Conservation (phyloP, 23 tunicate genomes). For the Botrylloides violaceus region DNA sequence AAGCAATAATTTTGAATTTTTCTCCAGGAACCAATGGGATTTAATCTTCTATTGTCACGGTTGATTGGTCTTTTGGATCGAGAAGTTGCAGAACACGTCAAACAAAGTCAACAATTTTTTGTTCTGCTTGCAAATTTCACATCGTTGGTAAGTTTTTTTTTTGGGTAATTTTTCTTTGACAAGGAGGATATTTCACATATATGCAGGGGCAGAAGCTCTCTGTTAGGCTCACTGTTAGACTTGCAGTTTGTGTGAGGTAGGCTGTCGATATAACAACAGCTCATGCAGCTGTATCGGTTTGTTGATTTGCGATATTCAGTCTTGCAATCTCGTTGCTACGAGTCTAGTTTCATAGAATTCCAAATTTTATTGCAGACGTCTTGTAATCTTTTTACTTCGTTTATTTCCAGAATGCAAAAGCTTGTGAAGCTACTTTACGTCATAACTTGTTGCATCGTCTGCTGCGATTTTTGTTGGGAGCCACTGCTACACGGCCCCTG, state of each 20-base stretch:
- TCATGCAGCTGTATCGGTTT: too few species aligned
- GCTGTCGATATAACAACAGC: too few species aligned
- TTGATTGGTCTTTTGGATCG: constrained; percentile 50
- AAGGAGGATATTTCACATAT: too few species aligned
- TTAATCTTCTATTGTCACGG: constrained; percentile 44
- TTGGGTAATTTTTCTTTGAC: too few species aligned
- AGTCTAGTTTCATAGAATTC: too few species aligned
- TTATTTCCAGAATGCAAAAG: constrained; percentile 29
- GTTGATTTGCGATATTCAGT: too few species aligned
- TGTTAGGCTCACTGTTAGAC: too few species aligned
- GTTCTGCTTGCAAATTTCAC: constrained; percentile 39
- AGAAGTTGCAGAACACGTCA: constrained; percentile 59
- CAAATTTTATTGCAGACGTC: too few species aligned
- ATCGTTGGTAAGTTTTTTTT: constrained; percentile 30
- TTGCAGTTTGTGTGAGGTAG: too few species aligned
- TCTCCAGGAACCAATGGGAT: constrained; percentile 23
- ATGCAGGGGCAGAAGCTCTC: too few species aligned
- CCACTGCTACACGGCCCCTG: constrained; percentile 33
- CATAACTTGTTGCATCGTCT: constrained; percentile 40
- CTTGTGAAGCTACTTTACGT: constrained; percentile 41
- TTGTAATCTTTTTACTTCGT: too few species aligned
- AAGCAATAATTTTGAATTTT: background rate
- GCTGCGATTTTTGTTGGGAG: constrained; percentile 49
- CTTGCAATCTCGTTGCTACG: too few species aligned
- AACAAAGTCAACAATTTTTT: constrained; percentile 60